Percentiles rank a stretch among this genome's conserved stretches.
Conservation (phyloP, 1,140 invertebrate genomes). For the Drosophila willistoni region DNA sequence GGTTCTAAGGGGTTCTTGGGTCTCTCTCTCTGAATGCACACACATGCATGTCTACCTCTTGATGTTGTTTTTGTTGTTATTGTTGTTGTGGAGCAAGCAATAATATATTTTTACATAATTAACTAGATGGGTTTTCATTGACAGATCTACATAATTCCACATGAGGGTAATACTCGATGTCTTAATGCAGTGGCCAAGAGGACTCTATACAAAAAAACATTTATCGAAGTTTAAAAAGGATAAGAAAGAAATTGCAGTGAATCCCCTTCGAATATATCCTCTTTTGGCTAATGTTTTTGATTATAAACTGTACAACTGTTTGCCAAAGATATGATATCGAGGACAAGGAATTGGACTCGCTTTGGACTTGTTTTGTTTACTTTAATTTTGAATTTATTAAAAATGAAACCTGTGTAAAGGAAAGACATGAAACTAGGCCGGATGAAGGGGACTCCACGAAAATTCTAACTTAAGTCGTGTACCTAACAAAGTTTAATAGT, state of each 20-base stretch:
- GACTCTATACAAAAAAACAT: neutral
- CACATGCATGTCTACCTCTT: slow-evolving; percentile 23
- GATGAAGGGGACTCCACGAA: too few species aligned
- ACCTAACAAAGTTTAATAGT: too few species aligned
- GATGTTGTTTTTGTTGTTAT: neutral
- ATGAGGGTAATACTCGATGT: neutral
- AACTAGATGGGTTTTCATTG: slow-evolving; percentile 73
- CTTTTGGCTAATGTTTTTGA: neutral
- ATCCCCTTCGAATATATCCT: neutral
- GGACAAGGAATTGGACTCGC: neutral
- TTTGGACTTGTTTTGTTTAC: too few species aligned
- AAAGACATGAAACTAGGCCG: too few species aligned
- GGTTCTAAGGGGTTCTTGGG: slow-evolving; percentile 32
- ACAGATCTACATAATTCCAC: neutral
- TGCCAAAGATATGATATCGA: neutral
- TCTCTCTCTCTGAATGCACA: neutral
- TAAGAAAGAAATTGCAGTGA: neutral
- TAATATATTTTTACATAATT: slow-evolving; percentile 65
- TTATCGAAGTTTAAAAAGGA: neutral
- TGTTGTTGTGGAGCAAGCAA: slow-evolving; percentile 46
- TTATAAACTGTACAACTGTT: neutral
- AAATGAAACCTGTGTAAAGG: too few species aligned
- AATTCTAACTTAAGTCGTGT: too few species aligned
- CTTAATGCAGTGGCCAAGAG: neutral
- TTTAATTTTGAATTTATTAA: too few species aligned